Base-by-base conservation (phyloP, 2,888 invertebrate genomes). In the Ormia ochracea region DNA sequence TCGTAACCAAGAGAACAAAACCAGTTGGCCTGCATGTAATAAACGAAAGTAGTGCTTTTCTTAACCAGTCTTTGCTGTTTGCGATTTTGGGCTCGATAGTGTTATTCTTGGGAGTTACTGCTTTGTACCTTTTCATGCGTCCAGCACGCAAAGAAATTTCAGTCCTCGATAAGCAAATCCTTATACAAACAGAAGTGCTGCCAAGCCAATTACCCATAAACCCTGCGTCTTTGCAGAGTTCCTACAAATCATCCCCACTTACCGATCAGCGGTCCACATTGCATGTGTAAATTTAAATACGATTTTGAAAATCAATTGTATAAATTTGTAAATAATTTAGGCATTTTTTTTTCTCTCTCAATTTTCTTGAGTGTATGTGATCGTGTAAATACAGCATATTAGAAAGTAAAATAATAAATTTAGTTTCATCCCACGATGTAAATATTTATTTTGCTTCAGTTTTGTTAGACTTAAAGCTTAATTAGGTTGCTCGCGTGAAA, bases 131-230 rank as follows among this genome's bases (percentile, higher is more conserved):
- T 26, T 65, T 84, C 10, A 82, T 83, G 58, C 80, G 85, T 52
- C 83, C 84, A 1, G 79, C 78, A 26, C 82, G 83, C 54, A 84
- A 85, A 61, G 82, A 83, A 9, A 41, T 83, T 28, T 70, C 84
- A 12, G 66, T 61, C 5, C 43, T 68, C 3, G 86, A 86, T 70
- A 83, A 84, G 41, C 82, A 84, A 23, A 82, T 83, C 43, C 83
- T 86, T 63, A 84, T 86, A 81, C 83, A 82, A 33, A 84, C 83
- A n/a, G 86, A 85, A 78, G 52, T 84, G 21, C 70, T 82, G 75
- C 83, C 85, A 58, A 84, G 83, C 23, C 83, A 83, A 72, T 82
- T 83, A 23, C 80, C 83, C 1, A n/a, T 75, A 7, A 61, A 54
- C 45, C 66, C 75, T 36, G 80, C 75, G 54, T 41, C 65, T 19